These are phyloP conservation scores for Thecophora atra DNA, from an alignment of 2,888 invertebrate genomes.

Conservation along the genomic window DNA sequence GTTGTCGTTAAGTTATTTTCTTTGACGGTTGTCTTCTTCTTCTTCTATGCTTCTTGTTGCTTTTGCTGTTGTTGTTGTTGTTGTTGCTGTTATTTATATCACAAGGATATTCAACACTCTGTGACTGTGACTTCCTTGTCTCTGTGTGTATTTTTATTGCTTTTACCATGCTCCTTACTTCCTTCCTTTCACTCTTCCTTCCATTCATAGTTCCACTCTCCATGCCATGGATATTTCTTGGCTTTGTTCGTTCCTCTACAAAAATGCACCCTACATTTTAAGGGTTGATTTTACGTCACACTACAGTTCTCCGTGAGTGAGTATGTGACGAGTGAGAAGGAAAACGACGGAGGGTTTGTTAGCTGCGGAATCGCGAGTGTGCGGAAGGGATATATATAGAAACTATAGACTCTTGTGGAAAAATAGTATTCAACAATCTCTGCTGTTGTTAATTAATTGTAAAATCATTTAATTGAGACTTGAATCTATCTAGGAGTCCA, in stretches of 20 bases:
- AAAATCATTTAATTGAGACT: too few species aligned
- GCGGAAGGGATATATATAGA: too few species aligned
- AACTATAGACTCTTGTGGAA: too few species aligned
- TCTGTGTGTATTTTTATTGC: background rate
- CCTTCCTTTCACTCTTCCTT: background rate
- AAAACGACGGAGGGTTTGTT: too few species aligned
- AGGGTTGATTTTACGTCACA: background rate
- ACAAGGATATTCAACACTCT: slow-evolving; percentile 6
- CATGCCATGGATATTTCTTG: too few species aligned
- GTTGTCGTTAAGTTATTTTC: slow-evolving; percentile 18
- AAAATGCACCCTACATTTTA: background rate
- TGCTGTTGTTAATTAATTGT: too few species aligned
- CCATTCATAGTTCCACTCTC: too few species aligned
- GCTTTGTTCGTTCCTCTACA: background rate
- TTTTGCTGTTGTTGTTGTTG: slow-evolving; percentile 14
- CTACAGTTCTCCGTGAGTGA: background rate
- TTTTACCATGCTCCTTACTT: background rate
- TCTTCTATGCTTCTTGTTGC: too few species aligned
- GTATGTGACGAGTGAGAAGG: background rate
- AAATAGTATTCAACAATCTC: too few species aligned
- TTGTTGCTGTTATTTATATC: slow-evolving; percentile 2
- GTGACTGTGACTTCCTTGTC: background rate
- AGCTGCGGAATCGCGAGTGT: too few species aligned
- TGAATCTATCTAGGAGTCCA: too few species aligned
- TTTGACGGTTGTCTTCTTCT: too few species aligned